phyloP scores from a whole-genome alignment of 2,888 invertebrate genomes.

The Drosophila anceps region DNA sequence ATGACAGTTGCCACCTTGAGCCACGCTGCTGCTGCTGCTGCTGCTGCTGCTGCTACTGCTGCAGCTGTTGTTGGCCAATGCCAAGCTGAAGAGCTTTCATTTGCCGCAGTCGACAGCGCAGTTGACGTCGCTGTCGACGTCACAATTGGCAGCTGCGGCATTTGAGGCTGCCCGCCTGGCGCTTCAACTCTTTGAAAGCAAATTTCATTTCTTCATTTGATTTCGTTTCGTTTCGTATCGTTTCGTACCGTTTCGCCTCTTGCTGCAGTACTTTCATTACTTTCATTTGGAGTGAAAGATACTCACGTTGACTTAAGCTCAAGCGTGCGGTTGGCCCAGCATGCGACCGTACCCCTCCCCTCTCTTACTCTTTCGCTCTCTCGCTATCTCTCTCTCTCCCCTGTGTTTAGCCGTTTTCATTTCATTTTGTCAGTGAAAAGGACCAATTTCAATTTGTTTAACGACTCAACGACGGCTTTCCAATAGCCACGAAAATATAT shows the following conservation, averaged over 20 bases:
- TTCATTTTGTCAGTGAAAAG: constrained; percentile 67
- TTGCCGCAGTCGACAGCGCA: constrained; percentile 40
- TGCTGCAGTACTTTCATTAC: constrained; percentile 75
- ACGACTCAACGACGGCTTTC: constrained; percentile 59
- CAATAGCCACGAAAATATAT: constrained; percentile 60
- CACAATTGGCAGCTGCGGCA: constrained; percentile 50
- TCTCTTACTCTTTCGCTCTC: background rate
- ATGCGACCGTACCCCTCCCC: constrained; percentile 25
- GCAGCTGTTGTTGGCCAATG: constrained; percentile 60
- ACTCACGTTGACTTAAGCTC: constrained; percentile 50
- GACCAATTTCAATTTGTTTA: constrained; percentile 75
- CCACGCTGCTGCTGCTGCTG: constrained; percentile 51
- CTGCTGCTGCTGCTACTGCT: constrained; percentile 59
- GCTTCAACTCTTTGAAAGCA: constrained; percentile 56
- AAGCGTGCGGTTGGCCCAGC: constrained; percentile 49
- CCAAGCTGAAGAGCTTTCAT: constrained; percentile 70
- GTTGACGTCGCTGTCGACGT: constrained; percentile 28
- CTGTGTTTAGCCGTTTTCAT: constrained; percentile 51
- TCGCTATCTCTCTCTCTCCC: background rate
- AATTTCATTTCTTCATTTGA: constrained; percentile 82
- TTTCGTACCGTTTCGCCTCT: constrained; percentile 24
- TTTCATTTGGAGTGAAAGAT: constrained; percentile 80
- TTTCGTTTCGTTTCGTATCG: constrained; percentile 64
- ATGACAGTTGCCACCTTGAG: constrained; percentile 80
- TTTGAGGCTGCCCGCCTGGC: constrained; percentile 27